Percentiles rank a stretch among this genome's conserved stretches.
Conservation (phyloP, 2,113 vertebrate species). For the Haemorhous mexicanus region DNA sequence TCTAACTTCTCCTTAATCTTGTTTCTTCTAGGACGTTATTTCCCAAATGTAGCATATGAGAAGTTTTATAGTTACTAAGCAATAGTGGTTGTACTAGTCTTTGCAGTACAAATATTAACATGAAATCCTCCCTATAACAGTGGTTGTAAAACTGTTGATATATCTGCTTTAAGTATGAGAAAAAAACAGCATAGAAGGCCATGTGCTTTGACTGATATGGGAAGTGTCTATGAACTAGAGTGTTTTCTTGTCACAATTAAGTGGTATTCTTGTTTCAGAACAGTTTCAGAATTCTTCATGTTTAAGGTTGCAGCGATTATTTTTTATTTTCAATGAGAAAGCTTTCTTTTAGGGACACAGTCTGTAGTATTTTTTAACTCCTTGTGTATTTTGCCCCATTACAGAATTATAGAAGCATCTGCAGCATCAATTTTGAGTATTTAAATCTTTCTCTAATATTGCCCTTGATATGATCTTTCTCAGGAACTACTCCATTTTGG, state of each 20-base stretch:
- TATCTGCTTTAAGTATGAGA: background rate
- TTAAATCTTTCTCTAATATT: background rate
- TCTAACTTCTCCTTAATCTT: background rate
- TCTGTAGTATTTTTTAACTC: background rate
- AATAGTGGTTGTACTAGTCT: background rate
- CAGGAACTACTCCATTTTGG: background rate
- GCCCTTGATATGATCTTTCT: background rate
- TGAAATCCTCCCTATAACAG: background rate
- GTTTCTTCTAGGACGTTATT: background rate
- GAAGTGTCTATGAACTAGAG: background rate
- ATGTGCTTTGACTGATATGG: background rate
- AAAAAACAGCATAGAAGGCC: background rate
- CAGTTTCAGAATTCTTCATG: background rate
- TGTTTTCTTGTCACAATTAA: background rate
- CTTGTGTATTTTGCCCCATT: background rate
- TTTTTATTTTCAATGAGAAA: background rate
- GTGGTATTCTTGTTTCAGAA: background rate
- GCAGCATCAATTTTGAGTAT: background rate
- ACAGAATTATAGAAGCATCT: background rate
- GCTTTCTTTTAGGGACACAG: background rate
- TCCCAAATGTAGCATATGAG: background rate
- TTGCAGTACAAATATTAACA: background rate
- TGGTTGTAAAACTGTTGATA: background rate
- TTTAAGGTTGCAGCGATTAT: background rate
- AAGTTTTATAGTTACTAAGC: background rate